A percentile compares a stretch with the other conserved stretches of the same genome.
These are phyloP conservation scores for Apogon talboti DNA, from an alignment of 2,797 vertebrate species.

Conservation along the genomic window DNA sequence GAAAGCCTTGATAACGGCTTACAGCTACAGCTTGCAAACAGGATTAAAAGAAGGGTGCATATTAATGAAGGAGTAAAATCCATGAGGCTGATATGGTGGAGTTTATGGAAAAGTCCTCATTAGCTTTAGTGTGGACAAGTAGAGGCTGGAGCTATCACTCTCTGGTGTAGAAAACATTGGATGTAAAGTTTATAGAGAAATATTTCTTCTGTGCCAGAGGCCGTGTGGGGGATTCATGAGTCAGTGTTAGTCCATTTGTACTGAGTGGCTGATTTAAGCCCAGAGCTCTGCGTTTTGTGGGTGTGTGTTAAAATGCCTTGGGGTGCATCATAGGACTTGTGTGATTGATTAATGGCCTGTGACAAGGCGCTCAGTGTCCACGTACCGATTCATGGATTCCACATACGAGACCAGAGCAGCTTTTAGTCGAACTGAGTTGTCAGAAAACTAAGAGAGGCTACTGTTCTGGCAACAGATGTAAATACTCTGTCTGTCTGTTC, in stretches of 20 bases:
- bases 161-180: slow-evolving; percentile 12
- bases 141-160: not conserved
- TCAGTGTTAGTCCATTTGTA: slow-evolving; percentile 21
- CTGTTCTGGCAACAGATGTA: slow-evolving; percentile 28
- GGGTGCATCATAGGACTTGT: slow-evolving; percentile 37
- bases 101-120: slow-evolving; percentile 4
- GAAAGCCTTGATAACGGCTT: slow-evolving; percentile 7
- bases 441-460: slow-evolving; percentile 30
- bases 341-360: slow-evolving; percentile 55
- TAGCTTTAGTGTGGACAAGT: not conserved
- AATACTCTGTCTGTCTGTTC: not conserved
- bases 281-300: slow-evolving; percentile 12
- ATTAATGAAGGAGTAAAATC: slow-evolving; percentile 28
- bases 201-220: slow-evolving; percentile 9
- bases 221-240: slow-evolving; percentile 26
- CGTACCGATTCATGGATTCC: slow-evolving; percentile 40
- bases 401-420: slow-evolving; percentile 48
- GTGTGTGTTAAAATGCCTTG: slow-evolving; percentile 42
- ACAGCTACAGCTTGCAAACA: slow-evolving; percentile 4
- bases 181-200: slow-evolving; percentile 37
- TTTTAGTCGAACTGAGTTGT: slow-evolving; percentile 29
- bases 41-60: slow-evolving; percentile 22
- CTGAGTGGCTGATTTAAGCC: slow-evolving; percentile 7
- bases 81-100: not conserved
- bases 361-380: slow-evolving; percentile 52